Base-by-base conservation (phyloP, 2,113 vertebrate genomes). In the Perccottus glenii region DNA sequence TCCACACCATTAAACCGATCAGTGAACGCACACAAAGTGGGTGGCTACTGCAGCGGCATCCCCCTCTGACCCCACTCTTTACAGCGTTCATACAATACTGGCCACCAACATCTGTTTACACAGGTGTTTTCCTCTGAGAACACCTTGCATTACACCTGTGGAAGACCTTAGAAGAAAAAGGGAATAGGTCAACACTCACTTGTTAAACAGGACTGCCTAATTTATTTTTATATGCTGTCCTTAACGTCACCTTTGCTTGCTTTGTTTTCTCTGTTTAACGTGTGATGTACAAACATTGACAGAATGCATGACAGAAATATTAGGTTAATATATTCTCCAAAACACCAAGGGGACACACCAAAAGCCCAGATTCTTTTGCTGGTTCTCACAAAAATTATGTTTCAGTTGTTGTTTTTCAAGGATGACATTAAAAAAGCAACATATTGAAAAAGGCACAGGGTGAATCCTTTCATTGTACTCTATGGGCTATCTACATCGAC, bases 21-120 rank as follows among this genome's bases (percentile, higher is more conserved):
- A 61, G 49, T 80, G 75, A 77, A 68, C 74, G 75, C 77, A 80
- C 78, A 80, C 76, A 86, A 35, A 77, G 69, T 70, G 73, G 27
- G 52, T 64, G 52, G 44, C 63, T 49, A 46, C 72, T 53, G 57
- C 50, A 50, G 46, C 2, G 1, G 16, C 33, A 44, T 32, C 53
- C 14, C 58, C 49, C 47, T 67, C 51, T 14, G 42, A 45, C 14
- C 48, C 49, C 43, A 48, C 44, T 58, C 55, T 61, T 75, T 44
- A 32, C 58, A 55, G 15, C 48, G 19, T 32, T 59, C 67, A 14
- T 44, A 27, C 56, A 42, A 60, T 62, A 78, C 43, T 58, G 57
- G 47, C 50, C 59, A 52, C 56, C 68, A 67, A 47, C 53, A 50
- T 52, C 38, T 48, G 19, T 75, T 79, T 62, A 32, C 38, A 51